Base-by-base conservation (phyloP, 1,140 invertebrate genomes). In the Cyclina sinensis region DNA sequence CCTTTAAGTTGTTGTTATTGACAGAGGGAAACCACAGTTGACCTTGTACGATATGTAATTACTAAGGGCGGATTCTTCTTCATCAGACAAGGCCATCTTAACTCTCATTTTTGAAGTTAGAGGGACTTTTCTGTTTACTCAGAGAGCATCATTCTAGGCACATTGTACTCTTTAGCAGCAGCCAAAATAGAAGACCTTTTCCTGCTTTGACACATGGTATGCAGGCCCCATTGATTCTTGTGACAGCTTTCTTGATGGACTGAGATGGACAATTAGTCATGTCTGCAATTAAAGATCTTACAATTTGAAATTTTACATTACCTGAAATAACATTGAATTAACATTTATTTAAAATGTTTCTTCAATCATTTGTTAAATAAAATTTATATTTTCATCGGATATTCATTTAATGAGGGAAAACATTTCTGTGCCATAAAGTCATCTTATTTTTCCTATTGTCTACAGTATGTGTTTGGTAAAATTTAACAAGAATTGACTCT, bases 181-280 rank as follows among this genome's bases (percentile, higher is more conserved):
- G 83, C 11, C n/a, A 46, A 57, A 24, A 86, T 76, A 21, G n/a
- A n/a, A n/a, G n/a, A n/a, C n/a, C 7, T 30, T 62, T 70, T 84
- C 24, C 43, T 30, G 5, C 65, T 62, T n/a, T 9, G 9, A 37
- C 4, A 62, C 81, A 27, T 70, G 11, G 48, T 46, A 84, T 4
- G 59, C 62, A 27, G 65, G 43, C 1, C n/a, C 1, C 81, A 84
- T 84, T 18, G 14, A n/a, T 24, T 82, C 57, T 65, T 39, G 30
- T n/a, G 80, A 82, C 51, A 54, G 65, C 65, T 84, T 84, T 46
- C 81, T 12, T 70, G 46, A 68, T 70, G n/a, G n/a, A n/a, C n/a
- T 68, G 43, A 24, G 35, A 30, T 30, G 81, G 65, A 68, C 24
- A 21, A 46, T 73, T 84, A 2, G 3, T 37, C 32, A 39, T 76